Evolutionary conservation across 2,797 vertebrate species (phyloP).

Genomic region (Acrossocheilus wenchowensis): DNA sequence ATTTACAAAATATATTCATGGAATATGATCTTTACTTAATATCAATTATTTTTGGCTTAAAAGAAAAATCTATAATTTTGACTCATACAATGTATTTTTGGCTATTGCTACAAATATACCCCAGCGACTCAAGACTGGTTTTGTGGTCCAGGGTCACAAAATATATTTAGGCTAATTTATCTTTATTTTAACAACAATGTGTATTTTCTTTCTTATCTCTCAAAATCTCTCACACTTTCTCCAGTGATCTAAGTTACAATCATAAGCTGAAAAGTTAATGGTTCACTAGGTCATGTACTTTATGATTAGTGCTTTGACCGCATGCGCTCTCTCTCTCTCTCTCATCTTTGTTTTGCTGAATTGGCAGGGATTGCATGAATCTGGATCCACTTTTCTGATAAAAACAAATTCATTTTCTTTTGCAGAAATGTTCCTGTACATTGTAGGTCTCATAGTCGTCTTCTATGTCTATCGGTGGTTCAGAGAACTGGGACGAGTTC

Average conservation of each 20-base stretch:
- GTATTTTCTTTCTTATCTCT: not conserved
- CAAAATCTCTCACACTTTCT: not conserved
- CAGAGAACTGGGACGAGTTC: constrained; percentile 57
- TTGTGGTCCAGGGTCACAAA: too few species aligned
- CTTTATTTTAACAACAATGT: not conserved
- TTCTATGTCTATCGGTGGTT: constrained; percentile 60
- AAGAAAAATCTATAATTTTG: too few species aligned
- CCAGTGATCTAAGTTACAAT: not conserved
- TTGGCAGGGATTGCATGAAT: not conserved
- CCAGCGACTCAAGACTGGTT: too few species aligned
- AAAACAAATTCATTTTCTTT: not conserved
- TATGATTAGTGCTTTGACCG: not conserved
- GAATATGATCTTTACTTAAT: too few species aligned
- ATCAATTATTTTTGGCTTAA: too few species aligned
- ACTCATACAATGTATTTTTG: too few species aligned
- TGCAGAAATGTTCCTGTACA: constrained; percentile 62
- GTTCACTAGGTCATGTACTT: not conserved
- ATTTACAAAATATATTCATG: too few species aligned
- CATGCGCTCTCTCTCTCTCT: not conserved
- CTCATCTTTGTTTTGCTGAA: not conserved
- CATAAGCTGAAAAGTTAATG: not conserved
- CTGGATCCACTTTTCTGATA: not conserved
- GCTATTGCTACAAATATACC: too few species aligned
- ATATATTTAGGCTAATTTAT: too few species aligned
- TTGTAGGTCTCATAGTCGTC: constrained; percentile 49